These are phyloP conservation scores for Geotrypetes seraphini DNA, from an alignment of 2,797 vertebrate genomes.

Conservation along the genomic window DNA sequence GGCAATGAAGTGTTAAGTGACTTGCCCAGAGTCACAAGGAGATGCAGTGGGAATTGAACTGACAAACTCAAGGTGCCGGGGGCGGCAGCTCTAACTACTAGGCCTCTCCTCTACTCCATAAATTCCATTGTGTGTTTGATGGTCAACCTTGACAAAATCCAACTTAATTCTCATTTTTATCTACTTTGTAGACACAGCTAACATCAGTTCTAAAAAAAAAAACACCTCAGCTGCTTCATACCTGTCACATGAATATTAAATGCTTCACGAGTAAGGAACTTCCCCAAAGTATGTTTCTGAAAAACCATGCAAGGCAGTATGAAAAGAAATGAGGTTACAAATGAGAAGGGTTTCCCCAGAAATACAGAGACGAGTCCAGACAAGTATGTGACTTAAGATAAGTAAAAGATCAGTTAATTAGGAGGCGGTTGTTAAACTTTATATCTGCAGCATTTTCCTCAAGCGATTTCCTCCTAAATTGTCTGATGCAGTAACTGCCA, in stretches of 20 bases:
- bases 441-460: constrained; percentile 22
- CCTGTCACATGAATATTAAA: constrained; percentile 35
- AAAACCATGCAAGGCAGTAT: constrained; percentile 32
- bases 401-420: constrained; percentile 15
- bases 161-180: constrained; percentile 21
- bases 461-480: constrained; percentile 42
- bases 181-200: constrained; percentile 18
- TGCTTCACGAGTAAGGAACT: constrained; percentile 25
- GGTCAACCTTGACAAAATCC: too few species aligned
- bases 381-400: constrained; percentile 7
- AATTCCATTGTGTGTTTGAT: too few species aligned
- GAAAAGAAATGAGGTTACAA: constrained; percentile 50
- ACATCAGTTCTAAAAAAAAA: constrained; percentile 9
- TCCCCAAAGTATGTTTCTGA: constrained; percentile 36
- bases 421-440: constrained; percentile 8
- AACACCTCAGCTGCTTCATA: constrained; percentile 5
- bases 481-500: constrained; percentile 16
- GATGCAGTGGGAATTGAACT: too few species aligned
- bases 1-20: too few species aligned
- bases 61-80: too few species aligned
- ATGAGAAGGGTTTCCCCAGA: too few species aligned
- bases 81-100: too few species aligned
- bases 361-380: constrained; percentile 16
- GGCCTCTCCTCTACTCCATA: too few species aligned
- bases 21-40: too few species aligned